These are phyloP conservation scores for Caprella mutica DNA, from an alignment of 2,888 invertebrate species.

Conservation along the genomic window DNA sequence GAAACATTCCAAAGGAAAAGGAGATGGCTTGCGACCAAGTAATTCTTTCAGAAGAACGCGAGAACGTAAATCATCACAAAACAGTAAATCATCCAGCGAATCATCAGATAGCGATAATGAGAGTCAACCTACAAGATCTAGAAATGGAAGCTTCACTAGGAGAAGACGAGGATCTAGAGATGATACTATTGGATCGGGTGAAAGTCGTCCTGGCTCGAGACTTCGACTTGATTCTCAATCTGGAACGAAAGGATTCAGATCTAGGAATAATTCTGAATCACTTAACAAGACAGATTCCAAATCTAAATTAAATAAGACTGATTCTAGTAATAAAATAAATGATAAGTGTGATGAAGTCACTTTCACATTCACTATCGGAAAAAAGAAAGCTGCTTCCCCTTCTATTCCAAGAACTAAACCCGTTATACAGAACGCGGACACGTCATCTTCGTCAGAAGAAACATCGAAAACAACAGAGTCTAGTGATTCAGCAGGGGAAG, in stretches of 20 bases:
- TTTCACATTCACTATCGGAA: constrained; percentile 4
- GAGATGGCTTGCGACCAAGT: constrained; percentile 24
- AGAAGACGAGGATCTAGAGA: constrained; percentile 21
- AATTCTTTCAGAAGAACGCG: constrained; percentile 17
- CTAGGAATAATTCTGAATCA: constrained; percentile 18
- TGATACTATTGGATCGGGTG: constrained; percentile 19
- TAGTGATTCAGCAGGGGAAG: constrained; percentile 32
- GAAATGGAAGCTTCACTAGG: constrained; percentile 15
- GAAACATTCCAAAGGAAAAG: constrained; percentile 34
- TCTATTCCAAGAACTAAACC: constrained; percentile 1
- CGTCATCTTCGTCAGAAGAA: constrained; percentile 4
- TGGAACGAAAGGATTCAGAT: constrained; percentile 2
- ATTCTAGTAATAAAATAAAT: constrained; percentile 23
- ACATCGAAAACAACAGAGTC: constrained; percentile 16
- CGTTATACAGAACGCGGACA: background rate
- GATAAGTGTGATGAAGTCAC: constrained; percentile 24
- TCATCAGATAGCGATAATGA: constrained; percentile 28
- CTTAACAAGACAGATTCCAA: constrained; percentile 17
- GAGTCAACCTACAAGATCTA: constrained; percentile 14
- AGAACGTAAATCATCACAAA: constrained; percentile 18
- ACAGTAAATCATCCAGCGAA: constrained; percentile 21
- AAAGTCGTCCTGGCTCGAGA: constrained; percentile 21
- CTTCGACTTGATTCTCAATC: background rate
- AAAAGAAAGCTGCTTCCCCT: background rate
- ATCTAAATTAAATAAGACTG: constrained; percentile 10